Conservation (phyloP, 2,888 invertebrate species). For the Dysmachus trigonus region DNA sequence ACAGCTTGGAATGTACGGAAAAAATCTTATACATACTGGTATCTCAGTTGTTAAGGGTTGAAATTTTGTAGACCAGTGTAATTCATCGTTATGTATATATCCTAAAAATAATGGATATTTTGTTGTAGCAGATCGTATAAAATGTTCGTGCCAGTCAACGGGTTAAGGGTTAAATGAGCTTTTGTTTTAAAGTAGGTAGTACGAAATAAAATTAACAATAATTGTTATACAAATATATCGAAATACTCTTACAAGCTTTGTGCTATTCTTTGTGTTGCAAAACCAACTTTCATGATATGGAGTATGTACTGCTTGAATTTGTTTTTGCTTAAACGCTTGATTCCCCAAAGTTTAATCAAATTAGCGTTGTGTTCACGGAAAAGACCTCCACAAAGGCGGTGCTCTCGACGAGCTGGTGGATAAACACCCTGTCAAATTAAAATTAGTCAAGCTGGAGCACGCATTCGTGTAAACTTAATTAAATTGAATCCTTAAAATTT, state of each 20-base stretch:
- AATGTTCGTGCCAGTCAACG: no score
- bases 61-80: no score
- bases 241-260: neutral
- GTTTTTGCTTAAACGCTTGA: neutral
- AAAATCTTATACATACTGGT: no score
- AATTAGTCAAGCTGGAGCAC: neutral
- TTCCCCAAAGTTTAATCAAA: neutral
- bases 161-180: no score
- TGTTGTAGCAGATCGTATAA: no score
- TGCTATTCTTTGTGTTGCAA: neutral
- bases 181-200: no score
- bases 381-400: neutral
- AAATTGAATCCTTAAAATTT: conserved; percentile 7
- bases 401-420: neutral
- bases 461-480: conserved; percentile 28
- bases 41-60: no score
- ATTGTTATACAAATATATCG: neutral
- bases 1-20: no score
- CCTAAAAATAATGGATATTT: no score
- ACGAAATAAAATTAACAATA: no score
- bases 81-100: no score
- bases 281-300: neutral
- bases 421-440: neutral
- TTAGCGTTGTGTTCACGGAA: neutral
- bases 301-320: neutral